Evolutionary conservation across 1,140 invertebrate genomes (phyloP), one percentile per base, ranked within the genome.

Genomic region (Musca domestica): DNA sequence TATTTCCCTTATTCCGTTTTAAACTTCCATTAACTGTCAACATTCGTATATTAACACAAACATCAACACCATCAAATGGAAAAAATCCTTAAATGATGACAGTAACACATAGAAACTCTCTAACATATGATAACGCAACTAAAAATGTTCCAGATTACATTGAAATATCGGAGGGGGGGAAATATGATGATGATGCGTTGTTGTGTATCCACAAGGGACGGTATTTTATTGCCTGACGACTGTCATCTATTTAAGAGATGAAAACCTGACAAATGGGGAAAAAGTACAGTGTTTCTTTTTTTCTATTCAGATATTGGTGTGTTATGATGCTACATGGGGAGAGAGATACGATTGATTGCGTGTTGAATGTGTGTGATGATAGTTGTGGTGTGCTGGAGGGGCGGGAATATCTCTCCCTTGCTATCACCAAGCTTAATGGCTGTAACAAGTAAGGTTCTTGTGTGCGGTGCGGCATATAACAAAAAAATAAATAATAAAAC

Each of bases 221-320:
- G 3, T 41, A 19, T 61, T 34, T 34, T 34, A 61, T 41, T 61
- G 25, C 7, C 19, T 54, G 17, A 61, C 15, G 27, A 61, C 41
- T 61, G 56, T 61, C n/a, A 34, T 41, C 56, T 3, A 61, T 61
- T 34, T 61, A 30, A 61, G 34, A 61, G 17, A 61, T 20, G 34
- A 61, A 41, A 58, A 41, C 10, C 34, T 58, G 17, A 51, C 48
- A 19, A 17, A 19, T 41, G 48, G 12, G 48, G 9, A 20, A 9
- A 51, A 17, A 4, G 20, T 51, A 19, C 2, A 51, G 20, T 51
- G 12, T 51, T 51, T 46, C 4, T 48, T 48, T 48, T 3, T 15
- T 51, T 20, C 20, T 4, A 19, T 2, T 51, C 48, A 19, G 20
- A 51, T 51, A 22, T 51, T 51, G 48, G 20, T 20, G 20, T 51